Evolutionary conservation across 2,888 invertebrate species (phyloP).

Genomic region (Sacculina carcini): DNA sequence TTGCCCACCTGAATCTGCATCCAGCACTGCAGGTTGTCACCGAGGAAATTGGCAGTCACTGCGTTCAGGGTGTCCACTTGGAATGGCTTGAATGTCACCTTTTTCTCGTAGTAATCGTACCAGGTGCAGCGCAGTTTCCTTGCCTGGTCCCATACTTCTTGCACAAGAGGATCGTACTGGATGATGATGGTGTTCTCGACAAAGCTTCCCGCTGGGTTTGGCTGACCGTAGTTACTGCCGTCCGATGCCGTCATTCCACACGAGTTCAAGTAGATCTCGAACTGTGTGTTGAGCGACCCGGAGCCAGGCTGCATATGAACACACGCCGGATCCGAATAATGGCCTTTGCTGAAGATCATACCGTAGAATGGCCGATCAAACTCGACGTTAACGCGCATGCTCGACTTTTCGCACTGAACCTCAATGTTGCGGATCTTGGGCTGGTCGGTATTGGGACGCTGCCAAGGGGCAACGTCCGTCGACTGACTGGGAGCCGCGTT

Average conservation of each 20-base stretch:
- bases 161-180: slow-evolving; percentile 73
- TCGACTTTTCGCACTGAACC: slow-evolving; percentile 84
- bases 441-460: slow-evolving; percentile 50
- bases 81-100: slow-evolving; percentile 79
- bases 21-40: slow-evolving; percentile 86
- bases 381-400: slow-evolving; percentile 82
- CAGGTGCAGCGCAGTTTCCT: slow-evolving; percentile 73
- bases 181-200: slow-evolving; percentile 74
- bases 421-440: slow-evolving; percentile 66
- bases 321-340: slow-evolving; percentile 42
- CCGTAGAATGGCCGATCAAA: slow-evolving; percentile 85
- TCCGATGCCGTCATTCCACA: slow-evolving; percentile 85
- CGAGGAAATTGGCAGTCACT: slow-evolving; percentile 79
- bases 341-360: slow-evolving; percentile 75
- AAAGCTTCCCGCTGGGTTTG: slow-evolving; percentile 71
- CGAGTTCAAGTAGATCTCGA: slow-evolving; percentile 73
- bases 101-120: slow-evolving; percentile 89
- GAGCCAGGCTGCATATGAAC: slow-evolving; percentile 74
- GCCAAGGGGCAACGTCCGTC: slow-evolving; percentile 54
- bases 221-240: slow-evolving; percentile 40
- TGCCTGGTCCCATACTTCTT: slow-evolving; percentile 54
- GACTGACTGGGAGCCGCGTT: neutral
- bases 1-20: slow-evolving; percentile 91
- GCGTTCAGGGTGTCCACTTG: slow-evolving; percentile 85
- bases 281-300: slow-evolving; percentile 67